Evolutionary conservation across 2,113 vertebrate species (phyloP), one percentile per base, ranked within the genome.

Genomic region (Lophotis ruficrista): DNA sequence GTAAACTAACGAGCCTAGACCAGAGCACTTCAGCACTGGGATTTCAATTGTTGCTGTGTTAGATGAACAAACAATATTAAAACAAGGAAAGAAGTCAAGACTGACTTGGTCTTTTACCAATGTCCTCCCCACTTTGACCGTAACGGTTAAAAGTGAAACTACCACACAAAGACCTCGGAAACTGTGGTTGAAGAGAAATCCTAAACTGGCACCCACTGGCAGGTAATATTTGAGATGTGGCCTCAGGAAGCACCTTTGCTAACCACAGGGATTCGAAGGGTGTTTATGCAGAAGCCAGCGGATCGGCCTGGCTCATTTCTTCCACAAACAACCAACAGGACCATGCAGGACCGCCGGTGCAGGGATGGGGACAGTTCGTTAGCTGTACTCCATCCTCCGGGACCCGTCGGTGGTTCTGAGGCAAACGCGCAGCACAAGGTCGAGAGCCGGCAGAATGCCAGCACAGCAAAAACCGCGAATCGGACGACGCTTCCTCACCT

Each of bases 301-400:
- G 31, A 27, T 5, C 6, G 0, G 8, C 27, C 41, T 31, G 33
- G 66, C 47, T 81, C 53, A 10, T 45, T 66, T 65, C 53, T 84
- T 28, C 69, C n/a, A 35, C 62, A 71, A 65, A 58, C 0, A 3
- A 90, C 28, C 9, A 38, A 21, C 23, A 11, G 0, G 31, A 53
- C 13, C 54, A 14, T 7, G 31, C 48, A 4, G 0, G 2, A 10
- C 12, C 4, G 4, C 25, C 0, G 4, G 24, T 8, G 66, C 48
- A 58, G 70, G 61, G 53, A 25, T 2, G 23, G 11, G 35, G 51
- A 31, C 51, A 20, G 69, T 8, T 47, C 19, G 3, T 35, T 7
- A 54, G 60, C n/a, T 24, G 45, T 9, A 10, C 50, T 75, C n/a
- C 56, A 58, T 2, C 14, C 10, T 47, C 56, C 68, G 22, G 10